These are phyloP conservation scores for Tretioscincus oriximinensis DNA, from an alignment of 2,113 vertebrate genomes.

Conservation along the genomic window DNA sequence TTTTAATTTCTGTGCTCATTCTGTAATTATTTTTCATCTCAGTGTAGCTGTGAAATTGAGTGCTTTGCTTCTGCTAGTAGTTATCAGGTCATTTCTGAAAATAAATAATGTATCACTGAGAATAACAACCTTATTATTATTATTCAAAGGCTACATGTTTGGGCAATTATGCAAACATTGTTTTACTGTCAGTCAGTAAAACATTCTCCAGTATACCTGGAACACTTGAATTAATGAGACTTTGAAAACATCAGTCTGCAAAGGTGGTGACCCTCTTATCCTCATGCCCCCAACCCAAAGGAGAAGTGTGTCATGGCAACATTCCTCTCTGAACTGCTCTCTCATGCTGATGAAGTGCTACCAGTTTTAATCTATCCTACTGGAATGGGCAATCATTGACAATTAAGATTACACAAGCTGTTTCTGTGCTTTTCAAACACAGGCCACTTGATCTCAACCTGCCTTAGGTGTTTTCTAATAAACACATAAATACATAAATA, in stretches of 20 bases:
- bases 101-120: constrained; percentile 50
- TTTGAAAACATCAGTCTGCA: constrained; percentile 32
- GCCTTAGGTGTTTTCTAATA: neutral
- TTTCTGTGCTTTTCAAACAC: neutral
- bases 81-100: constrained; percentile 61
- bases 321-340: neutral
- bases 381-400: neutral
- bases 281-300: neutral
- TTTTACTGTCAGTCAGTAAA: constrained; percentile 50
- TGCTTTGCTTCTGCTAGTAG: constrained; percentile 52
- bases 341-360: neutral
- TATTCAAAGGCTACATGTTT: constrained; percentile 53
- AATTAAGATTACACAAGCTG: neutral
- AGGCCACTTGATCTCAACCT: neutral
- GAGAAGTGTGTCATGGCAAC: neutral
- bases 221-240: constrained; percentile 40
- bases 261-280: neutral
- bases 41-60: constrained; percentile 63
- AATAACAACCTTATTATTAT: constrained; percentile 48
- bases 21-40: constrained; percentile 61
- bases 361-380: constrained; percentile 3
- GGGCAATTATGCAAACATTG: constrained; percentile 53
- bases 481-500: neutral
- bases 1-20: constrained; percentile 56
- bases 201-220: constrained; percentile 47